A percentile compares a stretch with the other conserved stretches of the same genome.
Evolutionary conservation across 2,888 invertebrate genomes (phyloP).

Genomic region (Xestia ashworthii): DNA sequence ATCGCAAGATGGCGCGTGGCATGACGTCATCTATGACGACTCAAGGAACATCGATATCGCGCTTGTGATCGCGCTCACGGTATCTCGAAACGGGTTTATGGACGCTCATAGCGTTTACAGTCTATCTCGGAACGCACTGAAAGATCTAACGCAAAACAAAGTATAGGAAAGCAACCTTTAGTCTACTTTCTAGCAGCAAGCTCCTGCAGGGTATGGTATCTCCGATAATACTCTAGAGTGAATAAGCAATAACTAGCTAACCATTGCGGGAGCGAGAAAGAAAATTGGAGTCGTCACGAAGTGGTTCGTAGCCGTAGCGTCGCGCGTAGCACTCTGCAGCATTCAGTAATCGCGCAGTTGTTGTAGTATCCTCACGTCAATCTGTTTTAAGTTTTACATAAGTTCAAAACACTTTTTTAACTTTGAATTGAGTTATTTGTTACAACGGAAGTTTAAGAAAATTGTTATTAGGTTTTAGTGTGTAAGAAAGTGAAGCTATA

Average conservation of each 20-base stretch:
- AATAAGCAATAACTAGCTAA: conserved; percentile 14
- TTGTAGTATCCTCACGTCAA: conserved; percentile 16
- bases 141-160: neutral
- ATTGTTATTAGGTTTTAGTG: neutral
- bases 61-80: no score
- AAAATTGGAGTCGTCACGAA: conserved; percentile 8
- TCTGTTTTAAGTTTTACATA: neutral
- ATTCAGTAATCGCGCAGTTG: conserved; percentile 19
- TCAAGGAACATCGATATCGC: no score
- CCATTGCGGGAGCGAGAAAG: conserved; percentile 16
- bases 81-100: no score
- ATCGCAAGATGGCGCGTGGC: no score
- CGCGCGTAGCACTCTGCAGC: conserved; percentile 10
- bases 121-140: no score
- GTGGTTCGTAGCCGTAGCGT: neutral
- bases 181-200: neutral
- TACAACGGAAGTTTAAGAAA: neutral
- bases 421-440: conserved; percentile 1
- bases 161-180: neutral
- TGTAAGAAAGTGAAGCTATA: neutral
- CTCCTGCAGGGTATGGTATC: neutral
- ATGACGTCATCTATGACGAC: no score
- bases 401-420: conserved; percentile 29
- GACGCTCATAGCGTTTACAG: no score
- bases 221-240: conserved; percentile 26